phyloP scores from a whole-genome alignment of 2,797 vertebrate genomes.

The Euphonia xanthogaster region DNA sequence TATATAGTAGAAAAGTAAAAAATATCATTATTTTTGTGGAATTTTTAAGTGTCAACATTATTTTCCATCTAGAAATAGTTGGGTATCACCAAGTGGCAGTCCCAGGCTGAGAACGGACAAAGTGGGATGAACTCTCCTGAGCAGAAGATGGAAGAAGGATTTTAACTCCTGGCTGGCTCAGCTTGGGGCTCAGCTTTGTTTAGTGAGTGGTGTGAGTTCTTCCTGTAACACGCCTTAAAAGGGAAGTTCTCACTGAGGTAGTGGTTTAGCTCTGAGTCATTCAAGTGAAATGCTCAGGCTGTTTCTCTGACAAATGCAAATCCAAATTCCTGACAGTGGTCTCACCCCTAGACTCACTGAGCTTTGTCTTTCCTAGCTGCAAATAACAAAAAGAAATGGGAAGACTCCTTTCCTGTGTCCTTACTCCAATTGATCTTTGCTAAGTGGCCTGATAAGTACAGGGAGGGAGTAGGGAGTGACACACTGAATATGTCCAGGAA shows the following conservation, averaged over 20 bases:
- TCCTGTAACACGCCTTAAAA: slow-evolving; percentile 66
- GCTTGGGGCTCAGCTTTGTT: not conserved
- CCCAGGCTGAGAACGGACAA: not conserved
- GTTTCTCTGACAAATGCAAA: slow-evolving; percentile 5
- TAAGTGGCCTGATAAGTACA: not conserved
- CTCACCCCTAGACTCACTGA: not conserved
- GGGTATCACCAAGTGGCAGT: not conserved
- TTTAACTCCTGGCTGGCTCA: not conserved
- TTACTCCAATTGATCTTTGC: not conserved
- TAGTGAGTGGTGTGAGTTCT: not conserved
- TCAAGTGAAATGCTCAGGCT: slow-evolving; percentile 32
- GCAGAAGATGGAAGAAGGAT: not conserved
- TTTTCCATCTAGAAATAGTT: not conserved
- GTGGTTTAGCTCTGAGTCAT: slow-evolving; percentile 70
- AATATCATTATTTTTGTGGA: not conserved
- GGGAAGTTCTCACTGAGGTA: slow-evolving; percentile 43
- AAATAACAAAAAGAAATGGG: not conserved
- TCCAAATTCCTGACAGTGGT: not conserved
- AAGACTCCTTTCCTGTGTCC: not conserved
- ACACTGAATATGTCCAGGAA: not conserved
- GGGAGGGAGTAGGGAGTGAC: not conserved
- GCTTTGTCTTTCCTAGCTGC: not conserved
- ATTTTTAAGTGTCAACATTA: not conserved
- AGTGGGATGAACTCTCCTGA: not conserved
- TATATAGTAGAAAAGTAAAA: not conserved